These are phyloP conservation scores for Thryonomys swinderianus DNA, from an alignment of 2,113 vertebrate species.

Conservation along the genomic window DNA sequence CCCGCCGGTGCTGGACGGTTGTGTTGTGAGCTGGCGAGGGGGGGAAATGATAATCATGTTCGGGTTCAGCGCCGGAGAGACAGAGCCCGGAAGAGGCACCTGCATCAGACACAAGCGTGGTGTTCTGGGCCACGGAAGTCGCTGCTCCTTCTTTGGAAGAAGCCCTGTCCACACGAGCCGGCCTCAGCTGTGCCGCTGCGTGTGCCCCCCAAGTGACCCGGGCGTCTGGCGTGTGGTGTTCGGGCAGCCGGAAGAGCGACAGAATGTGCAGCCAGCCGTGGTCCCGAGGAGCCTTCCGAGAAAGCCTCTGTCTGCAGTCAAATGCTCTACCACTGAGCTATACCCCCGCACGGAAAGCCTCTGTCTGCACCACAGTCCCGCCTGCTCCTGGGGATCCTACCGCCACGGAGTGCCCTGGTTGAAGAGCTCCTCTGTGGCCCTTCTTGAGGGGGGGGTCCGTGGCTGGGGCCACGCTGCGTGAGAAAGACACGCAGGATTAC, in stretches of 20 bases:
- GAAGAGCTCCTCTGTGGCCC: background rate
- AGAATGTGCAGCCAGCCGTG: background rate
- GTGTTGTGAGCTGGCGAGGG: slow-evolving; percentile 80
- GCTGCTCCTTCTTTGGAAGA: slow-evolving; percentile 12
- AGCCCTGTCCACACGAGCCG: background rate
- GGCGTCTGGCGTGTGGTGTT: background rate
- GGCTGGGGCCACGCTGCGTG: rapidly evolving
- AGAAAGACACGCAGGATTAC: too few species aligned
- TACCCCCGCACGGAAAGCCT: too few species aligned
- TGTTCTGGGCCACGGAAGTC: slow-evolving; percentile 25
- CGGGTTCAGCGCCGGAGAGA: slow-evolving; percentile 81
- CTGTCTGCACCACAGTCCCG: background rate
- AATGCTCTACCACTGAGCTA: too few species aligned
- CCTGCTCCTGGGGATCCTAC: background rate
- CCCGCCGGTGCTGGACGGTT: slow-evolving; percentile 77
- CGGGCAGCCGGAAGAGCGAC: background rate
- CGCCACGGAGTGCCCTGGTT: too few species aligned
- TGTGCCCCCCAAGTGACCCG: background rate
- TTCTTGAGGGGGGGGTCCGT: background rate
- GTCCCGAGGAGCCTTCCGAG: background rate
- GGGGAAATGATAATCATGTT: slow-evolving; percentile 82
- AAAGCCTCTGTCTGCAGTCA: background rate
- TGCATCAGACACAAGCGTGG: background rate
- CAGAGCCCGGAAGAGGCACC: slow-evolving; percentile 72
- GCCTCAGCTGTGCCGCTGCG: background rate